These are phyloP conservation scores for Tympanuchus pallidicinctus DNA, from an alignment of 2,113 vertebrate species.

Conservation along the genomic window DNA sequence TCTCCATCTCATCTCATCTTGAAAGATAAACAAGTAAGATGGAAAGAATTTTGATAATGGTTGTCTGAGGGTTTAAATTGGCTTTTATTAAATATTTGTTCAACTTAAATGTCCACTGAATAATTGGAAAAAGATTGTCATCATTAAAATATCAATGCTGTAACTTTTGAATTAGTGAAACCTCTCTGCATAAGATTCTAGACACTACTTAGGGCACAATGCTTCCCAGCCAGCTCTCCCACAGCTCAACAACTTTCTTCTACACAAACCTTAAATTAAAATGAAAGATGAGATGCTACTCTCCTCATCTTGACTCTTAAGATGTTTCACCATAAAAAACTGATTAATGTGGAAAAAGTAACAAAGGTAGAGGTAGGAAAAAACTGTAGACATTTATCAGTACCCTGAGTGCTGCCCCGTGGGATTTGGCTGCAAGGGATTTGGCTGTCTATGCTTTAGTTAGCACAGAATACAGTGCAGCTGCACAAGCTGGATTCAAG, in stretches of 20 bases:
- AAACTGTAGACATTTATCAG: background rate
- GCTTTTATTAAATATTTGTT: background rate
- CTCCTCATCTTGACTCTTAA: background rate
- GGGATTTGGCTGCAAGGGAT: background rate
- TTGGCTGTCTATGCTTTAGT: background rate
- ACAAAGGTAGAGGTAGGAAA: background rate
- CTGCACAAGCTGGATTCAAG: background rate
- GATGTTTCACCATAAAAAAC: background rate
- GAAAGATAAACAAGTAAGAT: background rate
- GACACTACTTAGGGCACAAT: background rate
- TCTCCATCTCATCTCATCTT: background rate
- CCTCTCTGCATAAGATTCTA: background rate
- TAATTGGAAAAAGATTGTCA: background rate
- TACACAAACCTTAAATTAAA: background rate
- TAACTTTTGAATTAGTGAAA: background rate
- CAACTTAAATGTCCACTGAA: background rate
- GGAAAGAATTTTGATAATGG: background rate
- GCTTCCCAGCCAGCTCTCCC: background rate
- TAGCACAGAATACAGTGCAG: accelerated
- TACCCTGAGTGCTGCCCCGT: background rate
- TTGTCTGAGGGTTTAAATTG: background rate
- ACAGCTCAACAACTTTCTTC: background rate
- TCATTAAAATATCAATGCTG: background rate
- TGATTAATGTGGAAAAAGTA: background rate
- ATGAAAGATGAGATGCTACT: background rate